Evolutionary conservation across 2,888 invertebrate genomes (phyloP).

Genomic region (Melieria omissa): DNA sequence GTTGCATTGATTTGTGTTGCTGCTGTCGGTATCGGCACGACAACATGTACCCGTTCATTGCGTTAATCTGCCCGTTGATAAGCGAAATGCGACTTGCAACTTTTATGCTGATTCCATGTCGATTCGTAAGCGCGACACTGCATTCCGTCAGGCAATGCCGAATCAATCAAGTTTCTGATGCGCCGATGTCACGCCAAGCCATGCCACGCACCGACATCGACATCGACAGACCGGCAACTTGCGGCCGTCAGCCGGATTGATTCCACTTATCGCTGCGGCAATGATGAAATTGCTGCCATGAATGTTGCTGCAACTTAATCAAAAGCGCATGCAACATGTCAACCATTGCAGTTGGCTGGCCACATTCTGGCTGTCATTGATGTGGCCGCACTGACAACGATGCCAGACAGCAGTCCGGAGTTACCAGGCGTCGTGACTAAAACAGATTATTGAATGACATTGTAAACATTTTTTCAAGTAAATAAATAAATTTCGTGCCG

Average conservation of each 20-base stretch:
- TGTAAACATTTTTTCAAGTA: too few relatives aligned
- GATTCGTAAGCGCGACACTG: conserved; percentile 1
- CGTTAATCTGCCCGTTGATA: conserved; percentile 24
- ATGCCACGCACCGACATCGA: conserved; percentile 1
- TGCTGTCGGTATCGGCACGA: background rate
- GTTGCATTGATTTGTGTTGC: too few relatives aligned
- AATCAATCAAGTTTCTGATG: conserved; percentile 38
- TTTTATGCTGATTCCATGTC: conserved; percentile 1
- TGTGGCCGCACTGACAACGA: too few relatives aligned
- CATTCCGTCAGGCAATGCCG: conserved; percentile 37
- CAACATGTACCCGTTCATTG: conserved; percentile 28
- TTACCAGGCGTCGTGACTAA: too few relatives aligned
- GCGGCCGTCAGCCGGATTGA: background rate
- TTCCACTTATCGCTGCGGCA: background rate
- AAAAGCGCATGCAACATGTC: conserved; percentile 27
- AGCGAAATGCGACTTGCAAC: conserved; percentile 16
- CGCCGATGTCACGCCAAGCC: conserved; percentile 5
- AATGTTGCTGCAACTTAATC: conserved; percentile 16
- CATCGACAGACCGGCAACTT: conserved; percentile 7
- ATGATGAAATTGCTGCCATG: conserved; percentile 5
- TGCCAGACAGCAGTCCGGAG: too few relatives aligned
- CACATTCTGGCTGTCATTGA: too few relatives aligned
- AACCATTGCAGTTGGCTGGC: background rate
- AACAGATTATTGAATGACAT: too few relatives aligned
- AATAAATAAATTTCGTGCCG: too few relatives aligned